These are phyloP conservation scores for Siniperca undulata DNA, from an alignment of 2,797 vertebrate species.

Conservation along the genomic window DNA sequence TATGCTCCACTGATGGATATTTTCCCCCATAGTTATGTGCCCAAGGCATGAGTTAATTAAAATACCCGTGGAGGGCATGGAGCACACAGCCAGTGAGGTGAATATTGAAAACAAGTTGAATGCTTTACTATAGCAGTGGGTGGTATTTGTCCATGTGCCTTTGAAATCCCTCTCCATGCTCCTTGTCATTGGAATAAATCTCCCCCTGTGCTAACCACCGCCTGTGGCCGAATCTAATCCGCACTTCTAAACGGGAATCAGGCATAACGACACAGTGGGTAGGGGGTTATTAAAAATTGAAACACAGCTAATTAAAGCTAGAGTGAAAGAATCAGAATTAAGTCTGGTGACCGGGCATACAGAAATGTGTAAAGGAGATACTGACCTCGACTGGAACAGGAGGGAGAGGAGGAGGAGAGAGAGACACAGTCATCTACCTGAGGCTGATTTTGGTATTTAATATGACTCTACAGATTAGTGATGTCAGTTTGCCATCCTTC, in stretches of 20 bases:
- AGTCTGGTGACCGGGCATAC: slow-evolving; percentile 24
- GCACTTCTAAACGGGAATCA: slow-evolving; percentile 59
- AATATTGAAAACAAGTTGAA: slow-evolving; percentile 38
- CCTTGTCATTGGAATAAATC: slow-evolving; percentile 48
- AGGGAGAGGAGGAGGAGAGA: not conserved
- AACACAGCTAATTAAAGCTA: slow-evolving; percentile 72
- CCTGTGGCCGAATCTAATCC: slow-evolving; percentile 67
- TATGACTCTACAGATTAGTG: slow-evolving; percentile 27
- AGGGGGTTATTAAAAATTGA: slow-evolving; percentile 75
- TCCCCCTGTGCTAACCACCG: slow-evolving; percentile 40
- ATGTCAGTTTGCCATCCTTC: slow-evolving; percentile 43
- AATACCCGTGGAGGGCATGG: slow-evolving; percentile 21
- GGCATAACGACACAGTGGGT: slow-evolving; percentile 44
- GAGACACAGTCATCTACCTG: slow-evolving; percentile 27
- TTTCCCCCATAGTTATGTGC: not conserved
- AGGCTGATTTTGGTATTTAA: slow-evolving; percentile 48
- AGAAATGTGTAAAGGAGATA: slow-evolving; percentile 33
- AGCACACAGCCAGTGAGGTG: slow-evolving; percentile 24
- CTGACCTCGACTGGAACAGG: slow-evolving; percentile 23
- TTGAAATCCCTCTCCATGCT: slow-evolving; percentile 56
- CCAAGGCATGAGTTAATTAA: slow-evolving; percentile 25
- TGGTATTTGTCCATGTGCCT: slow-evolving; percentile 35
- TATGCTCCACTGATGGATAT: not conserved
- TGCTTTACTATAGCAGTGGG: slow-evolving; percentile 27
- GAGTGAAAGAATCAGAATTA: slow-evolving; percentile 51